Evolutionary conservation across 92 coral and sea anemone genomes (phyloP), one percentile per base, ranked within the genome.

Genomic region (Isaurus tuberculatus): DNA sequence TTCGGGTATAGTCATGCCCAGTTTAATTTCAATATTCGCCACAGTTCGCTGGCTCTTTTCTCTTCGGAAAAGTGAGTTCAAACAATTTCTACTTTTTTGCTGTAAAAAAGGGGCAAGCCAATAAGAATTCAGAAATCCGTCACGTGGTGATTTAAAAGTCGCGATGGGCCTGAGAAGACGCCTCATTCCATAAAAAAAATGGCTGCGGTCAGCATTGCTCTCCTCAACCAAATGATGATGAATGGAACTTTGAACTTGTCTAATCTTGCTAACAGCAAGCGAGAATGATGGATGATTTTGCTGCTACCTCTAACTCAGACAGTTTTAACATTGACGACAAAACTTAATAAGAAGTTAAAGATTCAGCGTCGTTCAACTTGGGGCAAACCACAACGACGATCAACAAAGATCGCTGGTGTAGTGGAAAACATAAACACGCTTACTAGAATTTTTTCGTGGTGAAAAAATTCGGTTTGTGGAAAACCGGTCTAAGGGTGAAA

Each of bases 321-420:
- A 25, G 70, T 65, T 65, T 26, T 65, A 19, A 30, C 33, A 61
- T 61, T 61, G n/a, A n/a, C n/a, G n/a, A n/a, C n/a, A n/a, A n/a
- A n/a, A n/a, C 0, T 65, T 36, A 65, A 28, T 29, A 16, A 29
- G 70, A 65, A 14, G 33, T 25, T 61, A 28, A 61, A 61, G 46
- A 40, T 40, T 40, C 10, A 40, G 46, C 46, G 46, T 40, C 10
- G 46, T 61, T 61, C 29, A 61, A 10, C 46, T 40, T 40, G 67
- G 67, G 70, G 70, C 70, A 65, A 65, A 15, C 70, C 23, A 65
- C 37, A 65, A 65, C 17, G 70, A 11, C 22, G n/a, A 65, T 30
- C 70, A 65, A 15, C n/a, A n/a, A n/a, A n/a, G n/a, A n/a, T n/a
- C n/a, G n/a, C n/a, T n/a, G n/a, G n/a, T n/a, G n/a, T n/a, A n/a